Evolutionary conservation across 1,140 invertebrate species (phyloP).

Genomic region (Bombus confusus): DNA sequence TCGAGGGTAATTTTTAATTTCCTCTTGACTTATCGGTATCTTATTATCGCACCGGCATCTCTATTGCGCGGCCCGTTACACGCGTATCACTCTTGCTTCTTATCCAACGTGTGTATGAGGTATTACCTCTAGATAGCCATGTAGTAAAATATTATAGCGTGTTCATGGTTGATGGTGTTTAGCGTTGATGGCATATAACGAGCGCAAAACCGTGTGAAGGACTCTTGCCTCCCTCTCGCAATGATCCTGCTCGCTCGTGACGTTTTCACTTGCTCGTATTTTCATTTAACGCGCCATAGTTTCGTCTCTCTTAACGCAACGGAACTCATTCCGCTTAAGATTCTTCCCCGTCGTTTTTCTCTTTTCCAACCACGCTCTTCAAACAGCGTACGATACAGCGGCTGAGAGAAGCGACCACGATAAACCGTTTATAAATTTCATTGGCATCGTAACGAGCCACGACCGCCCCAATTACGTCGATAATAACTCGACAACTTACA

Average conservation of each 20-base stretch:
- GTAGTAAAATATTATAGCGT: constrained; percentile 48
- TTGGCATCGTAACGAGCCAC: too few relatives aligned
- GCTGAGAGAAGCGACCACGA: too few relatives aligned
- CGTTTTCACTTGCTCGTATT: constrained; percentile 33
- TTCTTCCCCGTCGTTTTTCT: too few relatives aligned
- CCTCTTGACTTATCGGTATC: constrained; percentile 3
- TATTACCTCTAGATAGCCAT: constrained; percentile 28
- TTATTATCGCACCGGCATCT: constrained; percentile 28
- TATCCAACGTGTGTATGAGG: constrained; percentile 29
- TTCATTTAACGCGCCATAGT: background rate
- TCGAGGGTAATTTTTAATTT: constrained; percentile 11
- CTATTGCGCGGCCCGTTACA: constrained; percentile 9
- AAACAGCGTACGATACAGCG: background rate
- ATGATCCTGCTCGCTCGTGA: background rate
- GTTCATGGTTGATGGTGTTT: constrained; percentile 45
- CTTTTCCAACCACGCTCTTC: accelerated
- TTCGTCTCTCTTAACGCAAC: background rate
- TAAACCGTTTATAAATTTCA: too few relatives aligned
- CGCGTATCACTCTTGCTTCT: constrained; percentile 5
- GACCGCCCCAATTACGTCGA: too few relatives aligned
- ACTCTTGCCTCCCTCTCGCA: constrained; percentile 29
- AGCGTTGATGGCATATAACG: constrained; percentile 55
- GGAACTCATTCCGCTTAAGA: background rate
- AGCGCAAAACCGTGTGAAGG: constrained; percentile 69
- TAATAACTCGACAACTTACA: too few relatives aligned